Evolutionary conservation across 2,797 vertebrate species (phyloP), one percentile per base, ranked within the genome.

Genomic region (Tarsius wallacei): DNA sequence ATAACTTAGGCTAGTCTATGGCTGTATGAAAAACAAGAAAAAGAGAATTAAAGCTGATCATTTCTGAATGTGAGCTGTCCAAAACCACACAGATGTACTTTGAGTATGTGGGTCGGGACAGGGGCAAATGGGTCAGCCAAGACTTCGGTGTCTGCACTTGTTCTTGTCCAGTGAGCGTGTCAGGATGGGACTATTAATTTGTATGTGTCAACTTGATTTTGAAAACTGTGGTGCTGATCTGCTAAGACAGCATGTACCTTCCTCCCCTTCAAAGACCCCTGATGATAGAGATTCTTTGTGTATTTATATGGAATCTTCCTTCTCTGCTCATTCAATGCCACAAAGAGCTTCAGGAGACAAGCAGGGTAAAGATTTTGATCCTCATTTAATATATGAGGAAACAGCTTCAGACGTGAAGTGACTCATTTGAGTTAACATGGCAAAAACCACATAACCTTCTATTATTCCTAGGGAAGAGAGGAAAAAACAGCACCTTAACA

Each of bases 361-460:
- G 51, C 22, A 49, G 61, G 19, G 33, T 86, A 51, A 68, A 66
- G 51, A 61, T 63, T 76, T 55, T 55, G 16, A 66, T 91, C 47
- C n/a, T 42, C 55, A 66, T 87, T 92, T 93, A 78, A 55, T 63
- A 51, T 3, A n/a, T 53, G 7, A 93, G 51, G 74, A 61, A 90
- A 66, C 10, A 81, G 55, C 53, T 31, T 88, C 85, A 97, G 64
- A 93, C 36, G 74, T 8, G 9, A n/a, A 94, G n/a, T 76, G 66
- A 87, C 57, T 96, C 80, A 74, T 42, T 96, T 28, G 57, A 74
- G 17, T 89, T 93, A 80, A 64, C 55, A 61, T 17, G n/a, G 78
- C 77, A 68, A 90, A 95, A 96, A 94, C 57, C 66, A 61, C 15
- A 78, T 49, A 21, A 64, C 49, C 55, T 42, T 78, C n/a, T 31